Base-by-base conservation (phyloP, 1,140 invertebrate genomes). In the Phthorimaea operculella region DNA sequence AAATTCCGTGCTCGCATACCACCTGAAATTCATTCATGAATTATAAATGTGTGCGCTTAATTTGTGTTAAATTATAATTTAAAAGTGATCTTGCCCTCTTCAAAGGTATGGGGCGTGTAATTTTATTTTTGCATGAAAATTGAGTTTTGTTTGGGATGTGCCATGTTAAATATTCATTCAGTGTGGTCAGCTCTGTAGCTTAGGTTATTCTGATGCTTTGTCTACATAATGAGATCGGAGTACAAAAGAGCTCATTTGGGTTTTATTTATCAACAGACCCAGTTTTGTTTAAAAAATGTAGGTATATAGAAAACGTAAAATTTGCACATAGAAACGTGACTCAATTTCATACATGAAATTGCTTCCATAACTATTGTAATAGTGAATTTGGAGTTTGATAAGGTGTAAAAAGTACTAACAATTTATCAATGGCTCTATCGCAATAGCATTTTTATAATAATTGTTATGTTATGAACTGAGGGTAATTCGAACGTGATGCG, bases 41-140 rank as follows among this genome's bases (percentile, higher is more conserved):
- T 47, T 47, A 47, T 47, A 47, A 47, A 47, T 47, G 44, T 47
- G 44, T 47, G 44, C 44, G 44, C 44, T 47, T 47, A 47, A 47
- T 47, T 47, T 47, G 44, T 47, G 44, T 47, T 47, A 47, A 47
- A 47, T 47, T 47, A 47, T 47, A 47, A 15, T 47, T 47, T 47
- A 47, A 47, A 47, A 47, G 44, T 5, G 44, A 47, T 47, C 44
- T 47, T 47, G 11, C 15, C 16, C 12, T 47, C 11, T 47, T 47
- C 16, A 47, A 47, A 47, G 16, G 44, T 9, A 17, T 47, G 44
- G 44, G 15, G 44, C 16, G 16, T 47, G 44, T 47, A 15, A 47
- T 47, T 47, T 47, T 47, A 15, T 47, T 16, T 47, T 47, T 47
- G 44, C 12, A 16, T 47, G 44, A 16, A 15, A 47, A 39, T 12